phyloP scores from a whole-genome alignment of 2,113 vertebrate species.

The Burhinus oedicnemus region DNA sequence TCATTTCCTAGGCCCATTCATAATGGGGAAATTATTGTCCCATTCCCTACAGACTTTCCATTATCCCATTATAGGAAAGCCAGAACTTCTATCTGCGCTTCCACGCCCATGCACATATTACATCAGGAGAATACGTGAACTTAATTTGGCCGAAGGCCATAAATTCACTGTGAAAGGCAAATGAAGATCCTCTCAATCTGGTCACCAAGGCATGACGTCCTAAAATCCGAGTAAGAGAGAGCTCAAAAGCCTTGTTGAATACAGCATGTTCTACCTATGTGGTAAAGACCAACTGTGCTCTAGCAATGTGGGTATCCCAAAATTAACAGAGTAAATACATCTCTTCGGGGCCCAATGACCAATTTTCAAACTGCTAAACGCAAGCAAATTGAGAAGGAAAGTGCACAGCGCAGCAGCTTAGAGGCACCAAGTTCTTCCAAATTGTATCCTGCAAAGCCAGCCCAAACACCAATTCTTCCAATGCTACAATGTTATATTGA shows the following conservation, averaged over 20 bases:
- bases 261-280: not conserved
- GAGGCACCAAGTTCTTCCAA: not conserved
- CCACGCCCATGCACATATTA: slow-evolving; percentile 26
- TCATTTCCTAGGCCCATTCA: slow-evolving; percentile 67
- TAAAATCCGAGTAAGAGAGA: not conserved
- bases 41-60: slow-evolving; percentile 57
- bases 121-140: slow-evolving; percentile 29
- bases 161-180: slow-evolving; percentile 55
- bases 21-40: slow-evolving; percentile 71
- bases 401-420: not conserved
- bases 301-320: not conserved
- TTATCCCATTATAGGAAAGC: slow-evolving; percentile 13
- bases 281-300: not conserved
- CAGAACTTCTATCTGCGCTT: slow-evolving; percentile 53
- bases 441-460: not conserved
- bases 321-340: not conserved
- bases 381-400: not conserved
- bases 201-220: slow-evolving; percentile 42
- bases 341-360: not conserved
- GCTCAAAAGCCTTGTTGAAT: not conserved
- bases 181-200: slow-evolving; percentile 52
- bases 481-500: not conserved
- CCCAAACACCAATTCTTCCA: not conserved
- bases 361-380: not conserved
- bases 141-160: slow-evolving; percentile 19